Evolutionary conservation across 2,113 vertebrate genomes (phyloP), one percentile per base, ranked within the genome.

Genomic region (Reinhardtius hippoglossoides): DNA sequence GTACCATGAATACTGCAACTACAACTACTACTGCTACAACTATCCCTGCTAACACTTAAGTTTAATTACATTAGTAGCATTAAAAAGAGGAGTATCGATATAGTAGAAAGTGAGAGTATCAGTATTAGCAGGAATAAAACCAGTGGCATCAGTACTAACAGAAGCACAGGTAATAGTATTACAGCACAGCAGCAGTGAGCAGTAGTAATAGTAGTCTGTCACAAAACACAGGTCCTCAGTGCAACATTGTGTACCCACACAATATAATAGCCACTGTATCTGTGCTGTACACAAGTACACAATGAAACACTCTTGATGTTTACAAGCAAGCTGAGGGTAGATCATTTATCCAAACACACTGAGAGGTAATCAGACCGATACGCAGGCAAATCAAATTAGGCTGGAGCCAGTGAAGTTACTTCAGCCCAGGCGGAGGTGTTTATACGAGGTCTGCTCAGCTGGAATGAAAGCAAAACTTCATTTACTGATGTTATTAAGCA

Each of bases 401-500:
- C 37, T 31, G 72, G 67, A 90, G 86, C 80, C 76, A 74, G 78
- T 50, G 12, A 77, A 81, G 81, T 84, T 40, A 37, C 69, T 83
- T 66, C 42, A 56, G 78, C 72, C 64, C 62, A 2, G 61, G 61
- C 14, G 1, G 78, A 80, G 85, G 77, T 85, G 87, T 89, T 90
- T 85, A 77, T 82, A 74, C 40, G 80, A 84, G 69, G 66, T 52
- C 81, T 78, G 81, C 78, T 78, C 76, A 76, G 78, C 75, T 76
- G 71, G 78, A 83, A 71, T 72, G 77, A 86, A 85, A 83, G 77
- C 27, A 74, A 91, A 87, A 78, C 76, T 67, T 77, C 62, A 85
- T 46, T 80, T 77, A 71, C 76, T 80, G 87, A 88, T 85, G 86
- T 86, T 71, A 82, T 84, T 86, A 81, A 71, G 69, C 57, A 59